These are phyloP conservation scores for Mellilla xanthometata DNA, from an alignment of 2,888 invertebrate species.

Conservation along the genomic window DNA sequence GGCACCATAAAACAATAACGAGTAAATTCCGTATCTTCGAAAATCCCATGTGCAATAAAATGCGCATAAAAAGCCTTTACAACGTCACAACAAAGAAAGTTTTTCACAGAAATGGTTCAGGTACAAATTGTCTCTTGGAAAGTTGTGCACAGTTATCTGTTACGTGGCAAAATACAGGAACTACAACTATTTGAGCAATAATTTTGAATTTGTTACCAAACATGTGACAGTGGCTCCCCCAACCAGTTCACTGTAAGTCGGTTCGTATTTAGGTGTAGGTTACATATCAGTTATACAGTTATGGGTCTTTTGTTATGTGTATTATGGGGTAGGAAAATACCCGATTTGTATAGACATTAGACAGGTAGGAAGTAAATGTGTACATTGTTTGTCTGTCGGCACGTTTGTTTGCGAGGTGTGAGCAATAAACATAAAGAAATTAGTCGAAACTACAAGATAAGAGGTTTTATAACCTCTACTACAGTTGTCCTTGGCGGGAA, in stretches of 20 bases:
- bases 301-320: conserved; percentile 9
- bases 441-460: neutral
- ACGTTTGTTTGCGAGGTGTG: conserved; percentile 26
- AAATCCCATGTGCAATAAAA: conserved; percentile 25
- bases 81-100: conserved; percentile 11
- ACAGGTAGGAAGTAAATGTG: conserved; percentile 19
- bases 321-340: conserved; percentile 1
- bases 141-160: neutral
- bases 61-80: conserved; percentile 12
- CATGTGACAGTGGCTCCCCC: too few species aligned
- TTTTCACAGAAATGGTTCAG: conserved; percentile 15
- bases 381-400: conserved; percentile 26
- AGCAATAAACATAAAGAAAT: conserved; percentile 1
- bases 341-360: conserved; percentile 6
- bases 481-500: too few species aligned
- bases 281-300: conserved; percentile 18
- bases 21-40: conserved; percentile 17
- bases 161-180: neutral
- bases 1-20: conserved; percentile 26
- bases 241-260: too few species aligned
- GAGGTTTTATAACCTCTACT: neutral
- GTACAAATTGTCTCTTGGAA: conserved; percentile 13
- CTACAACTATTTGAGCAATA: neutral
- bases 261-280: neutral
- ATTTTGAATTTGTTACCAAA: too few species aligned